Conservation (phyloP, 2,888 invertebrate species). For the Leptothorax acervorum region DNA sequence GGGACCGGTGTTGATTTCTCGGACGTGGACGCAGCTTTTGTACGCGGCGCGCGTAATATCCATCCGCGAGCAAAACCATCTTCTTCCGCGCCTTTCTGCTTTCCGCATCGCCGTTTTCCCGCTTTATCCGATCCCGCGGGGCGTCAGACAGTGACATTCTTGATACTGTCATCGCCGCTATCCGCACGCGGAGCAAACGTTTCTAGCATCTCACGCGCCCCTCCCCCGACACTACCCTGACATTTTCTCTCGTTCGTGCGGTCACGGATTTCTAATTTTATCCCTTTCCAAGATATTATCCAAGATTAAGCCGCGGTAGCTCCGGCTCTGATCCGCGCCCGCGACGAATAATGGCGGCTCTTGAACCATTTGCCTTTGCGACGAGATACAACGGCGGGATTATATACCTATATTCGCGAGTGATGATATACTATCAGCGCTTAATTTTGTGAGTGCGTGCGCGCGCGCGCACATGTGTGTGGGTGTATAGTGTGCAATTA, state of each 20-base stretch:
- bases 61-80: constrained; percentile 69
- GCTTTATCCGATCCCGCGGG: constrained; percentile 34
- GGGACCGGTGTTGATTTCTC: neutral
- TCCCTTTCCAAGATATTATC: constrained; percentile 69
- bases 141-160: constrained; percentile 65
- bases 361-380: constrained; percentile 51
- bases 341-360: constrained; percentile 59
- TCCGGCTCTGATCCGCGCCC: constrained; percentile 64
- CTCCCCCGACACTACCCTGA: neutral
- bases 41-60: constrained; percentile 74
- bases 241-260: constrained; percentile 36
- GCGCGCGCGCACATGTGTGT: no score
- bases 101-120: constrained; percentile 42
- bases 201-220: neutral
- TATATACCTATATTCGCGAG: constrained; percentile 4
- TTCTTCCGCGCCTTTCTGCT: constrained; percentile 61
- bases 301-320: constrained; percentile 59
- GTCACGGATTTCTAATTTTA: constrained; percentile 66
- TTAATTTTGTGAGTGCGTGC: neutral
- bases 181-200: constrained; percentile 20
- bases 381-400: constrained; percentile 25
- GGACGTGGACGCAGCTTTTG: constrained; percentile 19
- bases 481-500: constrained; percentile 26
- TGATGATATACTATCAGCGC: neutral
- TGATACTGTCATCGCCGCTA: constrained; percentile 37